Base-by-base conservation (phyloP, 2,888 invertebrate genomes). In the Lepetodrilus schrolli region DNA sequence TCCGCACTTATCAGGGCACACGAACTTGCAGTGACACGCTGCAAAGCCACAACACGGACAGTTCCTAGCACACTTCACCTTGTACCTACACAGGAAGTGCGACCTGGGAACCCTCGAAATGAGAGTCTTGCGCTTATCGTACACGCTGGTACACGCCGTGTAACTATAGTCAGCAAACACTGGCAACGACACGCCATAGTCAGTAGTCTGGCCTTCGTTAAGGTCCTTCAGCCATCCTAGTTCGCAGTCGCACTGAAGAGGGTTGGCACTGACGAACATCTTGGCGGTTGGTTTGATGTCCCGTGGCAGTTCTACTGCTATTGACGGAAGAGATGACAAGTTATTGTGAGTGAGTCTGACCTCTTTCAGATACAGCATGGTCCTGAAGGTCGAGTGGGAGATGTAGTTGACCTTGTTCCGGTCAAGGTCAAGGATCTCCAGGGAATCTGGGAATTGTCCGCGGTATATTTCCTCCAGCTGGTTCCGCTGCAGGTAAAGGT, bases 31-130 rank as follows among this genome's bases (percentile, higher is more conserved):
- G 58, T 82, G 74, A 65, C 86, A 86, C 0, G 78, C 74, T 8
- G 66, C 74, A 66, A 80, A 85, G 10, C 80, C 82, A 72, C 85
- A 86, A 69, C 86, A 86, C 36, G 71, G 66, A 68, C 86, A 86
- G 1, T 74, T 75, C 4, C 74, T 51, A 1, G 75, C 78, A 71
- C 86, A 86, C 38, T 82, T 75, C 13, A 72, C 78, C 1, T 71
- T 72, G 73, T 86, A 85, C 10, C 78, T 51, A 65, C 86, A 86
- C 36, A 86, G 72, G 71, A 85, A 84, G 23, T 78, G 76, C 37
- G 50, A 73, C 65, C 49, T 80, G 70, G 26, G 74, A 21, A 49
- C 73, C 13, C 49, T 70, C 70, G 37, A 68, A 38, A 65, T 78
- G 34, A 5, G 66, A 70, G 36, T 43, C 30, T 48, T 71, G 30